Conservation (phyloP, 2,113 vertebrate species). For the Rhadina sibilatrix region DNA sequence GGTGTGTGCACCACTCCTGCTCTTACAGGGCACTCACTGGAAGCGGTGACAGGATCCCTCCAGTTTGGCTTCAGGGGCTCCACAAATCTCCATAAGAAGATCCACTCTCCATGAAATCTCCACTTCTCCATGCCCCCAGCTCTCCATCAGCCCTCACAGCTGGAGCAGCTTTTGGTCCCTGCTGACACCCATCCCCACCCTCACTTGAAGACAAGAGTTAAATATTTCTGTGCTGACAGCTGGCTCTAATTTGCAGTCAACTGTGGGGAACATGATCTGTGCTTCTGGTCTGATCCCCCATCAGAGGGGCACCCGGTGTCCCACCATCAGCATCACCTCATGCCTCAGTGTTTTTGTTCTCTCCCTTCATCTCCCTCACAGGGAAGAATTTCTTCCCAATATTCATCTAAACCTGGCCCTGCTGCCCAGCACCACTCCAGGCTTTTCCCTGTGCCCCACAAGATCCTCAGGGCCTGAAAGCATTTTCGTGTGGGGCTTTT, state of each 20-base stretch:
- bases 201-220: background rate
- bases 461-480: background rate
- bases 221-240: background rate
- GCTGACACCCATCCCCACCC: background rate
- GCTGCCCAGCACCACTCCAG: background rate
- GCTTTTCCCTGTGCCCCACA: background rate
- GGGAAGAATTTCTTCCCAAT: background rate
- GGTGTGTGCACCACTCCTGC: background rate
- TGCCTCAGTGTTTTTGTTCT: background rate
- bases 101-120: background rate
- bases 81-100: background rate
- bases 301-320: background rate
- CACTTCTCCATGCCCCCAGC: background rate
- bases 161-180: background rate
- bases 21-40: background rate
- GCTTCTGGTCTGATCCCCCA: background rate
- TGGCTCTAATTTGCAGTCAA: background rate
- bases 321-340: background rate
- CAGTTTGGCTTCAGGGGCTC: background rate
- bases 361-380: background rate
- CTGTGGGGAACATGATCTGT: fast-evolving
- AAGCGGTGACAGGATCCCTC: background rate
- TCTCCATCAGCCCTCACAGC: background rate
- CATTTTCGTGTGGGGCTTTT: background rate
- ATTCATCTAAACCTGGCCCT: background rate